Evolutionary conservation across 2,113 vertebrate species (phyloP).

Genomic region (Gallinago media): DNA sequence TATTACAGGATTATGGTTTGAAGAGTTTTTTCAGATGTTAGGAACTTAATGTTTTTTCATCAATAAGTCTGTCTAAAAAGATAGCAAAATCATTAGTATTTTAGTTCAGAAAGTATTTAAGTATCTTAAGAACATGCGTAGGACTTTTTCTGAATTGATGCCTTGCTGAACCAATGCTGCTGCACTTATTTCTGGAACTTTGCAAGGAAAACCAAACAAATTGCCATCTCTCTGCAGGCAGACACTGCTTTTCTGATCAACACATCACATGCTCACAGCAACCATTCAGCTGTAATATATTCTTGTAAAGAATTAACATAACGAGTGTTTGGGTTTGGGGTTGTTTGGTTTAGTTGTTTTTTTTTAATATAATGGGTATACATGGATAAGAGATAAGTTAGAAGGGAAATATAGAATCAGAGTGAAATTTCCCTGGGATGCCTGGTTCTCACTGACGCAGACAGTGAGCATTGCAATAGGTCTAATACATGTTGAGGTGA

Average conservation of each 20-base stretch:
- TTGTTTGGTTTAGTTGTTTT: background rate
- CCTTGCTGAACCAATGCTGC: background rate
- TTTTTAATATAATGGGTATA: background rate
- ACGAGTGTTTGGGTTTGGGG: background rate
- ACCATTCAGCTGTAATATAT: background rate
- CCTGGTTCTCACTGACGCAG: background rate
- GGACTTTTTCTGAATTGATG: background rate
- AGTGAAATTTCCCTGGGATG: background rate
- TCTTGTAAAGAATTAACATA: background rate
- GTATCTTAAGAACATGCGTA: background rate
- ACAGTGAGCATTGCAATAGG: background rate
- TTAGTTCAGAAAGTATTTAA: background rate
- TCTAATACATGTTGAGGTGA: background rate
- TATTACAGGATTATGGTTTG: background rate
- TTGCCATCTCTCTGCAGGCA: background rate
- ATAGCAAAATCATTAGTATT: background rate
- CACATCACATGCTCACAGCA: background rate
- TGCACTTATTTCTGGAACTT: background rate
- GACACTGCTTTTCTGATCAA: background rate
- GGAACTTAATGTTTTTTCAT: background rate
- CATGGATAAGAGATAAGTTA: rapidly evolving
- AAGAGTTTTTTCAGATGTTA: background rate
- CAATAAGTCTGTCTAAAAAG: background rate
- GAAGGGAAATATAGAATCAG: background rate
- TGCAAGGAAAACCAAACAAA: conserved; percentile 8